Percentiles rank a stretch among this genome's conserved stretches.
These are phyloP conservation scores for Synanthedon andrenaeformis DNA, from an alignment of 2,888 invertebrate genomes.

Conservation along the genomic window DNA sequence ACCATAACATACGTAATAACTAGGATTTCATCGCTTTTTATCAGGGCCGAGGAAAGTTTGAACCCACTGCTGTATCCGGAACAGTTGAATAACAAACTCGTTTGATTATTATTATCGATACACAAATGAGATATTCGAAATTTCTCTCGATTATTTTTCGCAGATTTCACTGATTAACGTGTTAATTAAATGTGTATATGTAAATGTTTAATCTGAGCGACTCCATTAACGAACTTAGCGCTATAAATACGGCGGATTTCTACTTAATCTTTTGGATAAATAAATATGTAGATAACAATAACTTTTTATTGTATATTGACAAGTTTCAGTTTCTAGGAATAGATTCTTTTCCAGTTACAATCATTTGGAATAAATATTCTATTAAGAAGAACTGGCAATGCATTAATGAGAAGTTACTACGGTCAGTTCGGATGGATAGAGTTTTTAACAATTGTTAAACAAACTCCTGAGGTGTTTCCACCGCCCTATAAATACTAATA, in stretches of 20 bases:
- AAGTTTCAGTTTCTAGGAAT: too few relatives aligned
- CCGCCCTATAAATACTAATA: too few relatives aligned
- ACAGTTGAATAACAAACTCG: conserved; percentile 44
- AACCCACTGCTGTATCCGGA: conserved; percentile 10
- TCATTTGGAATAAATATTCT: too few relatives aligned
- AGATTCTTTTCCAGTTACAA: too few relatives aligned
- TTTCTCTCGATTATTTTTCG: conserved; percentile 34
- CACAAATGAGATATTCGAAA: conserved; percentile 25
- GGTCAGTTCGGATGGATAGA: too few relatives aligned
- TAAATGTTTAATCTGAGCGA: neutral
- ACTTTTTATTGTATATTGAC: too few relatives aligned
- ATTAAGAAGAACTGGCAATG: too few relatives aligned
- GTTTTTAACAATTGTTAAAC: too few relatives aligned
- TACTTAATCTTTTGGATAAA: neutral
- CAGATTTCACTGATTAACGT: conserved; percentile 21
- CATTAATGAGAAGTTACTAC: too few relatives aligned
- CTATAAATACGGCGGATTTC: neutral
- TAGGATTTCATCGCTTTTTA: conserved; percentile 12
- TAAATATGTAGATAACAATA: too few relatives aligned
- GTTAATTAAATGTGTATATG: neutral
- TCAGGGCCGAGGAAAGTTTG: conserved; percentile 13
- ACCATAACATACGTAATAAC: conserved; percentile 23
- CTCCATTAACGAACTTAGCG: neutral
- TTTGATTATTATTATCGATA: conserved; percentile 23
- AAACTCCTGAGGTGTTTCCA: too few relatives aligned